Conservation (phyloP, 2,888 invertebrate species). For the Ormyrus pomaceus region DNA sequence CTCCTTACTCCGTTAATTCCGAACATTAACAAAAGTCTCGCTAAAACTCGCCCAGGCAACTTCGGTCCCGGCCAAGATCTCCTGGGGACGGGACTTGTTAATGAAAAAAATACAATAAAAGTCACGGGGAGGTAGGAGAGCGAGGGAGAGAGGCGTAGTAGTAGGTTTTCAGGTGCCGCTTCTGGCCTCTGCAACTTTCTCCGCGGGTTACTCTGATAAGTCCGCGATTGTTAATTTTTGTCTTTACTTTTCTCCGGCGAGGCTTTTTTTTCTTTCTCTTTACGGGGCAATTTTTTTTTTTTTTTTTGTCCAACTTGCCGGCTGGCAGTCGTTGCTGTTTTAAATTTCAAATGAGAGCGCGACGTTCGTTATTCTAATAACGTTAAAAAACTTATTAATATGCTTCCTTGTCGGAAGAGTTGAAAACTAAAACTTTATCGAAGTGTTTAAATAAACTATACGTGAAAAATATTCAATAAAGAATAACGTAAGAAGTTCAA, state of each 20-base stretch:
- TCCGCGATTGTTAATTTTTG: constrained; percentile 55
- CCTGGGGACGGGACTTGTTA: constrained; percentile 72
- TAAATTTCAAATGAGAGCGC: constrained; percentile 59
- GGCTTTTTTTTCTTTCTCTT: background rate
- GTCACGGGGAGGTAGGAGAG: constrained; percentile 52
- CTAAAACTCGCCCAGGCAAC: constrained; percentile 73
- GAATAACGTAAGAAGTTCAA: too few relatives aligned
- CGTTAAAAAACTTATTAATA: constrained; percentile 48
- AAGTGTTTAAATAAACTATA: background rate
- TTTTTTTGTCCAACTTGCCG: background rate
- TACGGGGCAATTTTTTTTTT: constrained; percentile 1
- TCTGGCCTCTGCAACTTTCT: constrained; percentile 45
- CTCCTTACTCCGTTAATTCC: constrained; percentile 76
- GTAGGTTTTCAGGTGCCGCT: constrained; percentile 45
- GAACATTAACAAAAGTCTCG: constrained; percentile 76
- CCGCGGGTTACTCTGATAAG: constrained; percentile 43
- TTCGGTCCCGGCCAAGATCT: constrained; percentile 60
- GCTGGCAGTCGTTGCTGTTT: constrained; percentile 53
- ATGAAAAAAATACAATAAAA: constrained; percentile 75
- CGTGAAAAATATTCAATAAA: too few relatives aligned
- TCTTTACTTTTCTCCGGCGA: constrained; percentile 12
- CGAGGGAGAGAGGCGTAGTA: constrained; percentile 7
- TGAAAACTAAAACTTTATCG: constrained; percentile 20
- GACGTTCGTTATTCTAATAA: constrained; percentile 23
- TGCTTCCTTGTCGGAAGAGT: background rate